Conservation (phyloP, 2,113 vertebrate species). For the Physeter macrocephalus region DNA sequence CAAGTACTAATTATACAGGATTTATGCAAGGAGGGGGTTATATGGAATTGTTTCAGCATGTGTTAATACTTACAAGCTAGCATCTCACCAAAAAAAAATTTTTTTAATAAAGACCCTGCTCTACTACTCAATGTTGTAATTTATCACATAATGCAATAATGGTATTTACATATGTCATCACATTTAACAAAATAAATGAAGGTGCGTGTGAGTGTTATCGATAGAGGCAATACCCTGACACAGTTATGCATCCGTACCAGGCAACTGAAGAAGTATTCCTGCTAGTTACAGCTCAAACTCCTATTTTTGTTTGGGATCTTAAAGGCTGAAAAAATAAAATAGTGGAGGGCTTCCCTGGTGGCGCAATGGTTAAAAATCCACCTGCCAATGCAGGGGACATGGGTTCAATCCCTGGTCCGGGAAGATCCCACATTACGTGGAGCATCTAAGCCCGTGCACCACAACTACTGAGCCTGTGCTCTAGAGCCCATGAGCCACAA, state of each 20-base stretch:
- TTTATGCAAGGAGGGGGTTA: neutral
- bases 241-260: neutral
- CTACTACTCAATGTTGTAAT: neutral
- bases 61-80: neutral
- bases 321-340: neutral
- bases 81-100: neutral
- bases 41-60: neutral
- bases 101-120: neutral
- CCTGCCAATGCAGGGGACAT: no score
- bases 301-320: constrained; percentile 1
- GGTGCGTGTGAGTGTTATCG: neutral
- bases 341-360: no score
- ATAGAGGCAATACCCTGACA: neutral
- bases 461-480: no score
- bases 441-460: no score
- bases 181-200: neutral
- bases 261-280: neutral
- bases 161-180: neutral
- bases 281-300: neutral
- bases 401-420: no score
- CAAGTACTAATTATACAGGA: neutral
- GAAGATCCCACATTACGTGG: no score
- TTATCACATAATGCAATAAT: neutral
- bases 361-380: no score
- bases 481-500: no score